Evolutionary conservation across 2,888 invertebrate species (phyloP).

Genomic region (Drosophila anceps): DNA sequence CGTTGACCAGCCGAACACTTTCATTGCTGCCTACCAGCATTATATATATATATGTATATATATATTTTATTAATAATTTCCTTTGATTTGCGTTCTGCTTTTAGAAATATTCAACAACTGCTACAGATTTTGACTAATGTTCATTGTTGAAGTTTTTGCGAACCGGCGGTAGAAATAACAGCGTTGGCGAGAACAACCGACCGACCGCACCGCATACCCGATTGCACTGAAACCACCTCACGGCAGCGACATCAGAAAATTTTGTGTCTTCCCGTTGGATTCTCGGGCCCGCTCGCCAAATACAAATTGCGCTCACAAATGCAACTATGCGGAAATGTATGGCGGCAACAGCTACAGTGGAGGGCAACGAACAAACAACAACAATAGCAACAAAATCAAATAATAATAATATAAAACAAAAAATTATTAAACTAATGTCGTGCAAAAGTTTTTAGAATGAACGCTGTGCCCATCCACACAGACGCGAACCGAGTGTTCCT

Average conservation of each 20-base stretch:
- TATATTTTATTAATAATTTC: not conserved
- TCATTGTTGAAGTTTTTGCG: constrained; percentile 16
- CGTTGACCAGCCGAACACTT: constrained; percentile 39
- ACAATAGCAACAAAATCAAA: constrained; percentile 8
- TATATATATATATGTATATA: too few species aligned
- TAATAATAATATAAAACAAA: constrained; percentile 11
- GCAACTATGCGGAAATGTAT: constrained; percentile 61
- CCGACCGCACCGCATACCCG: constrained; percentile 75
- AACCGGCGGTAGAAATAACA: constrained; percentile 44
- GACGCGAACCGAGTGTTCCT: constrained; percentile 69
- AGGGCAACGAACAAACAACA: constrained; percentile 18
- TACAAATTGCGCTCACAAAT: constrained; percentile 38
- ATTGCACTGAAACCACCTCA: constrained; percentile 75
- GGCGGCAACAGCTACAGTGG: not conserved
- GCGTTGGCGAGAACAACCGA: constrained; percentile 53
- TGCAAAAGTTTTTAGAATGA: constrained; percentile 49
- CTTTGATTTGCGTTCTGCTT: not conserved
- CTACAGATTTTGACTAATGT: not conserved
- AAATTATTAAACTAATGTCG: constrained; percentile 59
- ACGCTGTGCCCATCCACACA: constrained; percentile 57
- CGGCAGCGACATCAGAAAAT: constrained; percentile 35
- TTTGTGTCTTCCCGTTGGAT: constrained; percentile 57
- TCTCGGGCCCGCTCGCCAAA: constrained; percentile 39
- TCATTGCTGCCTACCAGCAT: constrained; percentile 21
- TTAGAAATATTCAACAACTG: not conserved